Conservation (phyloP, 2,113 vertebrate species). For the Alexandromys fortis region DNA sequence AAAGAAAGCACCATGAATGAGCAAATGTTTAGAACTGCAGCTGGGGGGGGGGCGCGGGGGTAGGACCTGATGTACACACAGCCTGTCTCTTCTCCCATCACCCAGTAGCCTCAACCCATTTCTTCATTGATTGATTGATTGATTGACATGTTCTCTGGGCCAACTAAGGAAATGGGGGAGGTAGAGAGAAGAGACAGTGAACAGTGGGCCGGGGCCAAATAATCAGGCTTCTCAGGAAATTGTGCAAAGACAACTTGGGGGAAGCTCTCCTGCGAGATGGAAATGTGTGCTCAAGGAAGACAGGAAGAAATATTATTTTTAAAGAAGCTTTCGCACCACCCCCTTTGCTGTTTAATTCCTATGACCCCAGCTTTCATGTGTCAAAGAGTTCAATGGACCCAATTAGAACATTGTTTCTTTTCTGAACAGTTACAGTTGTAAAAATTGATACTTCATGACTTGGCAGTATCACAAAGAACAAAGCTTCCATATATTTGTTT, state of each 20-base stretch:
- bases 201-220: neutral
- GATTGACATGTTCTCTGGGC: neutral
- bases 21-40: neutral
- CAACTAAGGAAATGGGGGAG: neutral
- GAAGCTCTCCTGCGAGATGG: neutral
- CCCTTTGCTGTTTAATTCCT: neutral
- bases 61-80: too few relatives aligned
- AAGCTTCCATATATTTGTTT: neutral
- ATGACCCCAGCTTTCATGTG: neutral
- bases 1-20: neutral
- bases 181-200: neutral
- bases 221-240: neutral
- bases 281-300: neutral
- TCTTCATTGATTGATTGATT: neutral
- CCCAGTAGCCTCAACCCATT: neutral
- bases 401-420: neutral
- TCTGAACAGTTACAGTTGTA: neutral
- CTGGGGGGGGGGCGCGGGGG: fast-evolving
- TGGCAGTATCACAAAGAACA: neutral
- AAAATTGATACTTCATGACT: neutral
- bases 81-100: neutral
- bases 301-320: neutral
- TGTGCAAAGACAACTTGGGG: neutral
- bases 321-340: neutral
- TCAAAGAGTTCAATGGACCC: neutral